Percentiles rank a stretch among this genome's conserved stretches.
phyloP scores from a whole-genome alignment of 2,888 invertebrate genomes.

The Glyphotaelius pellucidus region DNA sequence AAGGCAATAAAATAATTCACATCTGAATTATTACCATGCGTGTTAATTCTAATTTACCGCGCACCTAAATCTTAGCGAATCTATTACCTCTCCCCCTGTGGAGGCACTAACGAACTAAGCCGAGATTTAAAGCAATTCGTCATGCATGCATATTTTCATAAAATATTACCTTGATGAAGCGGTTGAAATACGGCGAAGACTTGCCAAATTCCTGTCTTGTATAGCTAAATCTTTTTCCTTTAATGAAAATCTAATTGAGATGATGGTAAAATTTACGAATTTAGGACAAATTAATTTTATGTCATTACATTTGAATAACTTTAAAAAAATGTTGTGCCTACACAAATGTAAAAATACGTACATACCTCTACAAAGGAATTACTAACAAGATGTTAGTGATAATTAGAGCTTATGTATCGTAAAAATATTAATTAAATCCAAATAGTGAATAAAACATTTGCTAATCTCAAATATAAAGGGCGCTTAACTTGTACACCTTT shows the following conservation, averaged over 20 bases:
- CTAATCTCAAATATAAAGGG: too few relatives aligned
- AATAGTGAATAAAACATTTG: too few relatives aligned
- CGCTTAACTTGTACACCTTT: too few relatives aligned
- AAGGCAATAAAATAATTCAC: slow-evolving; percentile 11
- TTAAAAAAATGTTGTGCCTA: too few relatives aligned
- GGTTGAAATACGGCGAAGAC: neutral
- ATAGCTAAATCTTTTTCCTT: neutral
- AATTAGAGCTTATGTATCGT: too few relatives aligned
- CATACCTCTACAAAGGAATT: too few relatives aligned
- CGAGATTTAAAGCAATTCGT: slow-evolving; percentile 4
- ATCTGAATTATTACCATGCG: slow-evolving; percentile 31
- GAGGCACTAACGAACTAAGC: neutral
- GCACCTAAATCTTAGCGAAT: slow-evolving; percentile 35
- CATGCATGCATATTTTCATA: slow-evolving; percentile 3
- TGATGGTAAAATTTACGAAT: neutral
- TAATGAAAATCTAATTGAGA: neutral
- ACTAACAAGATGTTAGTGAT: too few relatives aligned
- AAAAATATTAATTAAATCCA: too few relatives aligned
- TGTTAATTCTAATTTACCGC: slow-evolving; percentile 23
- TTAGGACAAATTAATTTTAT: neutral
- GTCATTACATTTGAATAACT: too few relatives aligned
- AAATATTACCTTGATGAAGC: neutral
- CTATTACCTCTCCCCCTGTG: neutral
- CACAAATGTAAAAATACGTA: too few relatives aligned
- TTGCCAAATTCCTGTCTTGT: neutral